phyloP scores from a whole-genome alignment of 92 coral and sea anemone species.

The Porites divaricata region DNA sequence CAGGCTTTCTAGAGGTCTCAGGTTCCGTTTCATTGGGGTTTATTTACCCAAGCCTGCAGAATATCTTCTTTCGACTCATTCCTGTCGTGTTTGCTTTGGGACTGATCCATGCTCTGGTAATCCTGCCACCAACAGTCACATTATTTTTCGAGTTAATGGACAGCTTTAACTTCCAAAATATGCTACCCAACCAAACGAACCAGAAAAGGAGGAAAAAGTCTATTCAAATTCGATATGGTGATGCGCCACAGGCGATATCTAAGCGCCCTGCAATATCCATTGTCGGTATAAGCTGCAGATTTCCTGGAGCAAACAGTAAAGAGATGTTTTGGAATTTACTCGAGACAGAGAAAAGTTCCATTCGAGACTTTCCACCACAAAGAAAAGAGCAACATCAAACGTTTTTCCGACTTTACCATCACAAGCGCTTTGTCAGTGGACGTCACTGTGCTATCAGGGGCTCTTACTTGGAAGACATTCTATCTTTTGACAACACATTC shows the following conservation, averaged over 20 bases:
- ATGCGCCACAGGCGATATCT: neutral
- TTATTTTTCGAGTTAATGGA: neutral
- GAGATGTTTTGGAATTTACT: conserved; percentile 78
- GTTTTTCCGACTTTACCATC: conserved; percentile 60
- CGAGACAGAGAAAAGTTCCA: conserved; percentile 53
- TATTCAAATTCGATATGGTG: neutral
- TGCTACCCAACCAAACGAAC: neutral
- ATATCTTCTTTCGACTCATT: conserved; percentile 51
- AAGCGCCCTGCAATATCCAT: conserved; percentile 47
- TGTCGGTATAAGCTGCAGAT: conserved; percentile 84
- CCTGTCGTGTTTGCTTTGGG: conserved; percentile 59
- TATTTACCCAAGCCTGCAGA: conserved; percentile 51
- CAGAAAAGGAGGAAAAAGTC: neutral
- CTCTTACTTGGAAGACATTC: conserved; percentile 72
- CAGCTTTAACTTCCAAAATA: neutral
- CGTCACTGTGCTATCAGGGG: conserved; percentile 72
- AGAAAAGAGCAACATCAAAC: conserved; percentile 49
- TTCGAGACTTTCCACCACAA: conserved; percentile 61
- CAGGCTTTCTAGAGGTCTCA: conserved; percentile 27
- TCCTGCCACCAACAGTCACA: conserved; percentile 44
- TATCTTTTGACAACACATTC: conserved; percentile 72
- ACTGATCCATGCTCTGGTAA: conserved; percentile 56
- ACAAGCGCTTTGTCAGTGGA: conserved; percentile 65
- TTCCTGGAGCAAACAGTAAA: conserved; percentile 72
- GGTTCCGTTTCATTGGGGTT: conserved; percentile 76